phyloP scores from a whole-genome alignment of 2,113 vertebrate genomes.

The Phalacrocorax aristotelis region DNA sequence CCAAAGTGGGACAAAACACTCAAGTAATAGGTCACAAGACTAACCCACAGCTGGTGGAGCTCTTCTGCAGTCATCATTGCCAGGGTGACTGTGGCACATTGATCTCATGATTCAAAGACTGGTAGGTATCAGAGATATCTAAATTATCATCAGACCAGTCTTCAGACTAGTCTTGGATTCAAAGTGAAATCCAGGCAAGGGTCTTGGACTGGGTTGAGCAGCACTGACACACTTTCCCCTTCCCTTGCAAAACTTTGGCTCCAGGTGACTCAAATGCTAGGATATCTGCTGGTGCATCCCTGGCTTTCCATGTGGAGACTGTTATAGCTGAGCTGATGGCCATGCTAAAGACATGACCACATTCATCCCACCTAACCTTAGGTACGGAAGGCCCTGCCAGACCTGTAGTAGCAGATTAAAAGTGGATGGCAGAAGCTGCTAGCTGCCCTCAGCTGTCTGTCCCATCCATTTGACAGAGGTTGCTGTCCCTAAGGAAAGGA shows the following conservation, averaged over 20 bases:
- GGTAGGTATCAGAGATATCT: too few relatives aligned
- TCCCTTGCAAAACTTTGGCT: neutral
- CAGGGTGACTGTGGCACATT: neutral
- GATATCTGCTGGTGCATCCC: neutral
- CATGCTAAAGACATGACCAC: neutral
- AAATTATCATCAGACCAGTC: neutral
- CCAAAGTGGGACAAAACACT: neutral
- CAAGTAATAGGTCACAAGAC: accelerated
- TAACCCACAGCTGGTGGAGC: neutral
- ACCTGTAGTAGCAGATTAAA: neutral
- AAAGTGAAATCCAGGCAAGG: neutral
- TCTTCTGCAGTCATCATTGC: neutral
- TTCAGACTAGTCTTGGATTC: neutral
- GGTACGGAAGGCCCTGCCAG: neutral
- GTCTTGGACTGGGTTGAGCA: neutral
- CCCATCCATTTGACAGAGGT: neutral
- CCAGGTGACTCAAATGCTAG: neutral
- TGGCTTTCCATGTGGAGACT: accelerated
- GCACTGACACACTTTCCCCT: accelerated
- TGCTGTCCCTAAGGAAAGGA: neutral
- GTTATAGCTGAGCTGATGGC: neutral
- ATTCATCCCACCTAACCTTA: neutral
- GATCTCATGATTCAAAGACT: neutral
- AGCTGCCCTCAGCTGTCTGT: neutral
- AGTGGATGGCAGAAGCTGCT: neutral